Percentiles rank a stretch among this genome's conserved stretches.
phyloP scores from a whole-genome alignment of 2,888 invertebrate genomes.

The Furcula furcula region DNA sequence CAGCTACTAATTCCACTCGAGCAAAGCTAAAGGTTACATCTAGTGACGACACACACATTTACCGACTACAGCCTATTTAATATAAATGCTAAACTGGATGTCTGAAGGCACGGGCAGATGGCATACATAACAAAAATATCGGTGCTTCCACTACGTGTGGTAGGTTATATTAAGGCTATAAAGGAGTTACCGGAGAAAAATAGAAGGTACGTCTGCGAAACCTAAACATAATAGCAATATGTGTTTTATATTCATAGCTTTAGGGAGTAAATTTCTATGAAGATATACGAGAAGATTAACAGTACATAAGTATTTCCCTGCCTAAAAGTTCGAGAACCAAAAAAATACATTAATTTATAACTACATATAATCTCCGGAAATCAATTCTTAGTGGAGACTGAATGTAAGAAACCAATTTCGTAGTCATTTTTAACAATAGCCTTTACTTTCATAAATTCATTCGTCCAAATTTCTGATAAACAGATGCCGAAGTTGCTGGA shows the following conservation, averaged over 20 bases:
- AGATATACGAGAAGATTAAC: neutral
- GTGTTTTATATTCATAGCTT: neutral
- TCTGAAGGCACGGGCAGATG: neutral
- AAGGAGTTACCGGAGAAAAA: neutral
- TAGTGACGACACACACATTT: too few species aligned
- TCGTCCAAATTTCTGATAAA: too few species aligned
- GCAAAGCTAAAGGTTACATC: too few species aligned
- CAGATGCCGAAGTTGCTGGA: too few species aligned
- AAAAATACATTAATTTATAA: neutral
- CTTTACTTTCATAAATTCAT: too few species aligned
- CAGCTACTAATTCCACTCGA: too few species aligned
- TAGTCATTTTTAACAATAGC: too few species aligned
- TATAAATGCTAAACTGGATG: conserved; percentile 1
- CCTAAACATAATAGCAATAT: neutral
- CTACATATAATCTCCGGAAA: neutral
- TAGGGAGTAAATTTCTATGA: neutral
- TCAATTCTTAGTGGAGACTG: too few species aligned
- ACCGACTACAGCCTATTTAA: too few species aligned
- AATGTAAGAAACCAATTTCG: too few species aligned
- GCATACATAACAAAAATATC: neutral
- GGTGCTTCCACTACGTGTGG: neutral
- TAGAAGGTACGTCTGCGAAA: neutral
- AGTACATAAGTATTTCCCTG: neutral
- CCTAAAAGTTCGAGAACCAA: conserved; percentile 4
- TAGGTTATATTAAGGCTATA: neutral